Percentiles rank a stretch among this genome's conserved stretches.
phyloP scores from a whole-genome alignment of 2,797 vertebrate species.

The Chiloscyllium punctatum region DNA sequence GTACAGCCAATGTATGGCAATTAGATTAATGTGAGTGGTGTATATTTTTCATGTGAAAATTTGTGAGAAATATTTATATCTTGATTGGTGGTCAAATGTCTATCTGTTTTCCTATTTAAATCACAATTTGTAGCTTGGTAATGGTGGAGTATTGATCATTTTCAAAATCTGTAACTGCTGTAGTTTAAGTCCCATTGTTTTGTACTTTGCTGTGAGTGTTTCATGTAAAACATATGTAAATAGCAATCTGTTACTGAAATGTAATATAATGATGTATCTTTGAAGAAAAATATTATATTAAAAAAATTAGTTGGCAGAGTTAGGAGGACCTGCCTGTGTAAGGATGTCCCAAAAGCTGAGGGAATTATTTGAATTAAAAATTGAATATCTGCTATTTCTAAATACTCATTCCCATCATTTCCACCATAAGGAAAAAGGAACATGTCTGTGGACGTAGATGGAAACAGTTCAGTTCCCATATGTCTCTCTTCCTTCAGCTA shows the following conservation, averaged over 20 bases:
- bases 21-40: not conserved
- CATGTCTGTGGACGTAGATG: not conserved
- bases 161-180: not conserved
- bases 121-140: not conserved
- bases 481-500: not conserved
- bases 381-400: not conserved
- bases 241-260: not conserved
- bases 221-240: not conserved
- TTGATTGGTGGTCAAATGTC: not conserved
- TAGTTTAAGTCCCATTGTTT: not conserved
- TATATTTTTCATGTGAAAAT: not conserved
- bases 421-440: not conserved
- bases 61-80: not conserved
- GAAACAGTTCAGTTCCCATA: not conserved
- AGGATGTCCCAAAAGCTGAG: not conserved
- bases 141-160: not conserved
- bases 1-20: not conserved
- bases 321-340: not conserved
- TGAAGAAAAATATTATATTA: no score
- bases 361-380: not conserved
- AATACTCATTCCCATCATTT: not conserved
- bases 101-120: not conserved
- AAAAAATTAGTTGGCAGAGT: not conserved
- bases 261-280: not conserved
- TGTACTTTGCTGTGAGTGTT: not conserved